Base-by-base conservation (phyloP, 2,113 vertebrate species). In the Protomyctophum bolini region DNA sequence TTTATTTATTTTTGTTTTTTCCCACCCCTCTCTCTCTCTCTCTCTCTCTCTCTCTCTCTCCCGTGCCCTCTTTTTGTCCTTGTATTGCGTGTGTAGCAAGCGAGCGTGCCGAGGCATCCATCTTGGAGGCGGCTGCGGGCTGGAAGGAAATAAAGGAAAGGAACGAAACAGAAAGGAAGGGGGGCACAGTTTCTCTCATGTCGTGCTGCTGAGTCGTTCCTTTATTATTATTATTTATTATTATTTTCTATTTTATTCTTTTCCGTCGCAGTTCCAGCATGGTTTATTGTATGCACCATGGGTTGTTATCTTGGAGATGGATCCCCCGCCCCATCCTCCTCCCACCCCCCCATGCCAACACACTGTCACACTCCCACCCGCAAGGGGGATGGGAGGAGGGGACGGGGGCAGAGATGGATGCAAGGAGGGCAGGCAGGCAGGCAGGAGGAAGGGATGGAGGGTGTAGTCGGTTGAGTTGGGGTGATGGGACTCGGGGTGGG, bases 241-340 rank as follows among this genome's bases (percentile, higher is more conserved):
- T 41, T 71, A 47, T 12, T 8, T 11, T 63, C 14, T 49, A 21
- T 59, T 45, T 63, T 68, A 33, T 69, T 8, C 61, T 48, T 50
- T 55, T 51, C 12, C n/a, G 28, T 49, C 61, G 58, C 67, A 68
- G 58, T 50, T 81, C 7, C 11, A 6, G 57, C 63, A 56, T 74
- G 61, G 68, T 72, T 85, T 82, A 63, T 77, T 21, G 2, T 78
- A 78, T 81, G 70, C 66, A 70, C 12, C 73, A 45, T 47, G 48
- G 77, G 63, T 68, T 84, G 83, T 89, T 91, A 81, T 84, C 77
- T 41, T 73, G 52, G 75, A 88, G 83, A 89, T 78, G 73, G 70
- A 82, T 79, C 59, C 80, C 57, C 77, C 61, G 5, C 33, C 33
- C 33, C 33, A 41, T 3, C 3, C 33, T 6, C 33, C 33, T 33